phyloP scores from a whole-genome alignment of 2,113 vertebrate genomes.

The Elanus axillaris region DNA sequence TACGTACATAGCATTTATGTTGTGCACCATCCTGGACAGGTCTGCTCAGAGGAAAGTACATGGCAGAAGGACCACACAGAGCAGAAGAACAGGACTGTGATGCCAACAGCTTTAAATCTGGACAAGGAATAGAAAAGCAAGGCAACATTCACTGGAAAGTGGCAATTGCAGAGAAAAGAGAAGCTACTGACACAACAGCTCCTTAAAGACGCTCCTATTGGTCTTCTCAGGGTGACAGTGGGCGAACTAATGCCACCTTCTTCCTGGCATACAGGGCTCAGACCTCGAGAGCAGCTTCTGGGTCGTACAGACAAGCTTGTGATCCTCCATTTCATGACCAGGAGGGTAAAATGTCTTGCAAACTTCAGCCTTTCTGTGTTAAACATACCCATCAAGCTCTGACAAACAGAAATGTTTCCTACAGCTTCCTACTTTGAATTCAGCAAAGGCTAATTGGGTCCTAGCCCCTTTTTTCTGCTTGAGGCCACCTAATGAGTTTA shows the following conservation, averaged over 20 bases:
- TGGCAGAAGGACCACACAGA: not conserved
- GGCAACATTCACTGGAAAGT: not conserved
- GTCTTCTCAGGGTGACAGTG: not conserved
- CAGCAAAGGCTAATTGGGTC: not conserved
- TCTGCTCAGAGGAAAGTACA: not conserved
- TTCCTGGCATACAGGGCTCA: not conserved
- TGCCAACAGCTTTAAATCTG: not conserved
- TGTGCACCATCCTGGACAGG: not conserved
- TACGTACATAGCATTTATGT: not conserved
- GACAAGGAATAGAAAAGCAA: not conserved
- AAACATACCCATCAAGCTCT: rapidly evolving
- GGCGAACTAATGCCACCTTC: not conserved
- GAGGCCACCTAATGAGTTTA: not conserved
- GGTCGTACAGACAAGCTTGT: not conserved
- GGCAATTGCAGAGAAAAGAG: not conserved
- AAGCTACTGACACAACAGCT: not conserved
- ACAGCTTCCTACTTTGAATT: not conserved
- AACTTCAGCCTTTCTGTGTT: not conserved
- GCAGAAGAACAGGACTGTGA: not conserved
- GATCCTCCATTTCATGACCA: not conserved
- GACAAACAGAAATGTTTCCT: not conserved
- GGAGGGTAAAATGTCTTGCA: not conserved
- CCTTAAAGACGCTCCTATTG: not conserved
- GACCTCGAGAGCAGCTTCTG: not conserved
- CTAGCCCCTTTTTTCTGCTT: not conserved